A percentile compares a stretch with the other conserved stretches of the same genome.
These are phyloP conservation scores for Microtus pennsylvanicus DNA, from an alignment of 2,113 vertebrate genomes.

Conservation along the genomic window DNA sequence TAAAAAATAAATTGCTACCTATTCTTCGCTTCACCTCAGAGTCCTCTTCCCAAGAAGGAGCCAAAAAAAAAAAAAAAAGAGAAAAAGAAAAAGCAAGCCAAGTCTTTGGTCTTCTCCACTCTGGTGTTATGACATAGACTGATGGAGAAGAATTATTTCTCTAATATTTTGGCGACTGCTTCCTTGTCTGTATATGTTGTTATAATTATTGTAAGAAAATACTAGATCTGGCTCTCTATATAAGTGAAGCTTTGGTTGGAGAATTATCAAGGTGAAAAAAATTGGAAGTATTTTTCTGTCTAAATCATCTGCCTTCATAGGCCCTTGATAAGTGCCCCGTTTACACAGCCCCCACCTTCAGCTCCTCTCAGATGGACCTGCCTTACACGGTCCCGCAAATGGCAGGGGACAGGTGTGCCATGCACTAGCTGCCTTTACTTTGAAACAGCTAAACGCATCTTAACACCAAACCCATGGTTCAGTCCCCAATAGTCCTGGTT, in stretches of 20 bases:
- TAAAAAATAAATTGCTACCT: conserved; percentile 4
- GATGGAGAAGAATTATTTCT: conserved; percentile 32
- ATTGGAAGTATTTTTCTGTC: not conserved
- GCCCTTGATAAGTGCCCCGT: not conserved
- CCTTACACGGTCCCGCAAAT: not conserved
- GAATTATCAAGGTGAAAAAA: not conserved
- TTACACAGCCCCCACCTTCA: accelerated
- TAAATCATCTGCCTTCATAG: not conserved
- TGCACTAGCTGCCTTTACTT: not conserved
- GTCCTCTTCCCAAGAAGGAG: not conserved
- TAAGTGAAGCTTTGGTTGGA: conserved; percentile 13
- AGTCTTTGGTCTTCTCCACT: not conserved
- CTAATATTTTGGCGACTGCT: conserved; percentile 20
- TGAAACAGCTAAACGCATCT: not conserved
- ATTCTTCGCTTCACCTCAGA: not conserved
- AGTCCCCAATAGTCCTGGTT: not conserved
- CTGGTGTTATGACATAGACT: not conserved
- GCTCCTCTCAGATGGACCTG: no score
- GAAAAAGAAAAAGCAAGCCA: not conserved
- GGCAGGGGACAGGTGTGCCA: not conserved
- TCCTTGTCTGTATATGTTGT: not conserved
- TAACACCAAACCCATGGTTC: not conserved
- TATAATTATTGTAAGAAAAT: not conserved
- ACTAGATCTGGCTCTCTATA: not conserved
- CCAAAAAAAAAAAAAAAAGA: no score